Conservation (phyloP, 1,140 invertebrate species). For the Plutomurus gul region DNA sequence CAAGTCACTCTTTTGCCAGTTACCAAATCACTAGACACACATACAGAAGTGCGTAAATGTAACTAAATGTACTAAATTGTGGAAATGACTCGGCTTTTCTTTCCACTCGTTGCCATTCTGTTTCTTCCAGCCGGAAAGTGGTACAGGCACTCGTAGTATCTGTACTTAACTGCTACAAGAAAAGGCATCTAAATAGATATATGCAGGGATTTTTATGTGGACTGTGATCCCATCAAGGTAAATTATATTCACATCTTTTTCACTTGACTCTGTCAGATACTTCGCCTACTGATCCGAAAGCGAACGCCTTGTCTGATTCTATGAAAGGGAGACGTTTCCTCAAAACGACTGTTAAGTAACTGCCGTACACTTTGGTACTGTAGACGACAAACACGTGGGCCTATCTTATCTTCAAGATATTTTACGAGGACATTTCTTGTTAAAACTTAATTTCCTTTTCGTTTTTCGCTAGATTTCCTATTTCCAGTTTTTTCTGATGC, state of each 20-base stretch:
- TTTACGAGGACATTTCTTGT: conserved; percentile 5
- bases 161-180: too few relatives aligned
- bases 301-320: too few relatives aligned
- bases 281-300: too few relatives aligned
- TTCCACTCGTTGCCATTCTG: background rate
- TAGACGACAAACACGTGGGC: conserved; percentile 31
- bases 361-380: conserved; percentile 16
- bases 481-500: background rate
- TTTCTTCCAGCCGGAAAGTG: background rate
- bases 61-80: background rate
- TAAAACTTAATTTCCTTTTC: background rate
- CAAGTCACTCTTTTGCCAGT: background rate
- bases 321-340: too few relatives aligned
- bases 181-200: too few relatives aligned
- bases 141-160: background rate
- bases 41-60: background rate
- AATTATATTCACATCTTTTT: conserved; percentile 17
- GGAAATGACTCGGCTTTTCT: conserved; percentile 3
- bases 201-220: background rate
- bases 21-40: too few relatives aligned
- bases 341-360: too few relatives aligned
- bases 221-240: conserved; percentile 2
- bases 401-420: background rate
- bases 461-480: background rate
- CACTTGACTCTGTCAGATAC: background rate